Percentiles rank a stretch among this genome's conserved stretches.
Conservation (phyloP, 1,140 invertebrate genomes). For the Polypedilum pembai region DNA sequence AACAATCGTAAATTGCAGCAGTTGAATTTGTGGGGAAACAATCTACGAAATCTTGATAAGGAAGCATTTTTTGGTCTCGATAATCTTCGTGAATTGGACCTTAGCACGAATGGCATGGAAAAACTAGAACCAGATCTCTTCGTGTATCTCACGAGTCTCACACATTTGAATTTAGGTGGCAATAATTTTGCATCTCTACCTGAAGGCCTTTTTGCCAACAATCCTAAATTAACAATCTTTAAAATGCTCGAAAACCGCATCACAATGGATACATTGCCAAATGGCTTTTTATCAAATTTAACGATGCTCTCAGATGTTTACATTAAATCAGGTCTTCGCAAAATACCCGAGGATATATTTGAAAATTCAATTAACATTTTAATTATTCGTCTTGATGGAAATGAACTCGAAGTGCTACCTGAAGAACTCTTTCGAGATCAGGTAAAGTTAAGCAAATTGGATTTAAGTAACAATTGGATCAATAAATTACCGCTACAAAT, state of each 20-base stretch:
- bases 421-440: slow-evolving; percentile 50
- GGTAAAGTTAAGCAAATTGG: slow-evolving; percentile 47
- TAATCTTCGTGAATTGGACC: slow-evolving; percentile 51
- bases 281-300: slow-evolving; percentile 50
- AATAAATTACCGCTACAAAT: slow-evolving; percentile 46
- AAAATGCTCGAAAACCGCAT: slow-evolving; percentile 50
- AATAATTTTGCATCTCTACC: slow-evolving; percentile 55
- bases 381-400: slow-evolving; percentile 50
- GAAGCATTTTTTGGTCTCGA: slow-evolving; percentile 51
- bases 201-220: slow-evolving; percentile 49
- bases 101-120: slow-evolving; percentile 54
- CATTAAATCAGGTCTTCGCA: slow-evolving; percentile 41
- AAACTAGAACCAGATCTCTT: slow-evolving; percentile 51
- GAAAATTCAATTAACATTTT: slow-evolving; percentile 47
- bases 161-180: slow-evolving; percentile 50
- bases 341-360: slow-evolving; percentile 51
- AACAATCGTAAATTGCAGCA: slow-evolving; percentile 50
- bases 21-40: slow-evolving; percentile 56
- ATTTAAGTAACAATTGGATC: slow-evolving; percentile 51
- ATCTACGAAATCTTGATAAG: slow-evolving; percentile 49
- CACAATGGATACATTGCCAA: slow-evolving; percentile 48
- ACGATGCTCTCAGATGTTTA: slow-evolving; percentile 47
- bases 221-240: slow-evolving; percentile 47
- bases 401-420: slow-evolving; percentile 49
- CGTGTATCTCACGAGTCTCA: slow-evolving; percentile 49